These are phyloP conservation scores for Antrozous pallidus DNA, from an alignment of 2,797 vertebrate genomes.

Conservation along the genomic window DNA sequence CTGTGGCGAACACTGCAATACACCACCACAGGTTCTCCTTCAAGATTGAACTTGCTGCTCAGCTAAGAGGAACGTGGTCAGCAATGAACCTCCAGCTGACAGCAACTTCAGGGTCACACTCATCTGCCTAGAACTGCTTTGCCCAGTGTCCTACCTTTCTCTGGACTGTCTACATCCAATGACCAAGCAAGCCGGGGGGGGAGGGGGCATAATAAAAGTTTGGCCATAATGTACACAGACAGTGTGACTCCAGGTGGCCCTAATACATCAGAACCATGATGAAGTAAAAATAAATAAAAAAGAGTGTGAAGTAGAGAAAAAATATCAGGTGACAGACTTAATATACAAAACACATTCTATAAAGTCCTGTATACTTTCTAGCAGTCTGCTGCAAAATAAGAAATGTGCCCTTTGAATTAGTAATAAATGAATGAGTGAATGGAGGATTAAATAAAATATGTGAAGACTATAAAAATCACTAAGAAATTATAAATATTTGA, in stretches of 20 bases:
- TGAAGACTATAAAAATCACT: not conserved
- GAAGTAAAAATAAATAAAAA: constrained; percentile 25
- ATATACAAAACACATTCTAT: not conserved
- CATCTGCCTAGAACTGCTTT: not conserved
- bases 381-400: not conserved
- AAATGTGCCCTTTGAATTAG: not conserved
- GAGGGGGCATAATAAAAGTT: no score
- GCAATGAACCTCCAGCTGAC: not conserved
- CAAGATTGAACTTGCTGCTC: not conserved
- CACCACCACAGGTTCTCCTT: not conserved
- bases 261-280: not conserved
- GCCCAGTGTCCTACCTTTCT: not conserved
- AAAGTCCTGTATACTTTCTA: not conserved
- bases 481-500: not conserved
- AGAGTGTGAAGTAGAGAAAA: not conserved
- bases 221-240: not conserved
- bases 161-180: not conserved
- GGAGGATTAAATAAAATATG: not conserved
- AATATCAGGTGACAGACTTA: not conserved
- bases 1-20: not conserved
- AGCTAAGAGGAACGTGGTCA: not conserved
- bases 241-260: not conserved
- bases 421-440: not conserved
- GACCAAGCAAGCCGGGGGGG: not conserved
- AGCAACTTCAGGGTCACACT: not conserved